Conservation (phyloP, 2,797 vertebrate species). For the Pseudocheirus occidentalis region DNA sequence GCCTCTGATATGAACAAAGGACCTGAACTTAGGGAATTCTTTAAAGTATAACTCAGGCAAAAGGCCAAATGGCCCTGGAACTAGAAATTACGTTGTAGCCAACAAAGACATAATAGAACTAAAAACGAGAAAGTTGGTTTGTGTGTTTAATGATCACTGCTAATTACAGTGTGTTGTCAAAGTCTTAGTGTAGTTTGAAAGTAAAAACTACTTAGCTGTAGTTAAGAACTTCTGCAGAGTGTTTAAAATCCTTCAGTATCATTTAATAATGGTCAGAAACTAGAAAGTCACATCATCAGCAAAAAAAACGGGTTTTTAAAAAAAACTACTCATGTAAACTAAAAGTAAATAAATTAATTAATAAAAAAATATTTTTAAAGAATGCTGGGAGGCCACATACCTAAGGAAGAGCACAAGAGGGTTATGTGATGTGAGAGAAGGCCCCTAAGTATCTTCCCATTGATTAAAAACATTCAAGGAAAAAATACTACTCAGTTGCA, state of each 20-base stretch:
- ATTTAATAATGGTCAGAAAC: neutral
- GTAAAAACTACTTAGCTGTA: neutral
- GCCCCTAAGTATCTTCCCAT: neutral
- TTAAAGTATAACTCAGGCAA: neutral
- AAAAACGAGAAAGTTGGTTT: slow-evolving; percentile 4
- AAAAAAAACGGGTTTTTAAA: neutral
- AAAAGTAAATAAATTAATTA: too few species aligned
- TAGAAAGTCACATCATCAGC: neutral
- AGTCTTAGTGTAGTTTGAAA: neutral
- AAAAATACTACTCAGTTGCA: neutral
- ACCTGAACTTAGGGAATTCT: neutral
- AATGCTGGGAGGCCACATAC: neutral
- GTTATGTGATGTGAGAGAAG: neutral
- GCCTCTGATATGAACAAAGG: slow-evolving; percentile 34
- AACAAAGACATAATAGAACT: slow-evolving; percentile 15
- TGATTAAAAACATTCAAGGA: neutral
- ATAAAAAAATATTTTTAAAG: too few species aligned
- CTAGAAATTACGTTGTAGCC: slow-evolving; percentile 12
- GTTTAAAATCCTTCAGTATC: neutral
- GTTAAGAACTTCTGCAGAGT: neutral
- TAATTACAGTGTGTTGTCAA: neutral
- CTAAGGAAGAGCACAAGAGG: neutral
- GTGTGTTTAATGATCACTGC: neutral
- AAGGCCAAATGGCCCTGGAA: neutral
- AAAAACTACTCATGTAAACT: too few species aligned